Conservation (phyloP, 2,113 vertebrate genomes). For the Chloropsis cyanopogon region DNA sequence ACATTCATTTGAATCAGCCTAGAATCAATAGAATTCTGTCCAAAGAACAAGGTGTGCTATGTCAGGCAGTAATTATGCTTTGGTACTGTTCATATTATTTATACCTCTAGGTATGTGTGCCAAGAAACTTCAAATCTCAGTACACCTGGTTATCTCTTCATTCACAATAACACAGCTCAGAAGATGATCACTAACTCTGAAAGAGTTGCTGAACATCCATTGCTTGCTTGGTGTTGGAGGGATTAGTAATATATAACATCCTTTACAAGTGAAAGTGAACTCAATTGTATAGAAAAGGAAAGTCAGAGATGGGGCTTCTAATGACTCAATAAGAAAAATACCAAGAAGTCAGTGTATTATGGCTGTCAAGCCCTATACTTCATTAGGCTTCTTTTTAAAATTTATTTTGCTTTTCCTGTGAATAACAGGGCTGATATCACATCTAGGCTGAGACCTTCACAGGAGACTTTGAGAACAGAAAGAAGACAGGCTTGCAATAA, state of each 20-base stretch:
- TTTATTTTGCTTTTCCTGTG: background rate
- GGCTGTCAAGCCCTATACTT: background rate
- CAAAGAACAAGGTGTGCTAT: conserved; percentile 18
- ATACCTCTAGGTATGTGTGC: conserved; percentile 31
- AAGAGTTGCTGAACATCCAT: background rate
- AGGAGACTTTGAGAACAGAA: background rate
- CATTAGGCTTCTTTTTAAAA: background rate
- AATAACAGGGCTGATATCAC: background rate
- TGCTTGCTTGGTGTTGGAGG: background rate
- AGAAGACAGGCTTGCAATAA: background rate
- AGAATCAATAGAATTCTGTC: background rate
- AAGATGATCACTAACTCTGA: background rate
- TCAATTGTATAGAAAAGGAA: background rate
- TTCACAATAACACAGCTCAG: background rate
- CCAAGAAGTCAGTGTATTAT: background rate
- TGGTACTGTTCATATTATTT: conserved; percentile 46
- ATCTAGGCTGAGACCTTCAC: background rate
- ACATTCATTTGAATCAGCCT: background rate
- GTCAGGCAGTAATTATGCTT: conserved; percentile 38
- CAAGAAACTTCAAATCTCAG: conserved; percentile 25
- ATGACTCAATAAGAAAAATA: background rate
- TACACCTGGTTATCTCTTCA: conserved; percentile 12
- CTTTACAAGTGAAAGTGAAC: background rate
- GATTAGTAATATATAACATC: background rate
- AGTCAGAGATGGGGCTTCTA: background rate